phyloP scores from a whole-genome alignment of 2,113 vertebrate genomes.

The Brienomyrus brachyistius region DNA sequence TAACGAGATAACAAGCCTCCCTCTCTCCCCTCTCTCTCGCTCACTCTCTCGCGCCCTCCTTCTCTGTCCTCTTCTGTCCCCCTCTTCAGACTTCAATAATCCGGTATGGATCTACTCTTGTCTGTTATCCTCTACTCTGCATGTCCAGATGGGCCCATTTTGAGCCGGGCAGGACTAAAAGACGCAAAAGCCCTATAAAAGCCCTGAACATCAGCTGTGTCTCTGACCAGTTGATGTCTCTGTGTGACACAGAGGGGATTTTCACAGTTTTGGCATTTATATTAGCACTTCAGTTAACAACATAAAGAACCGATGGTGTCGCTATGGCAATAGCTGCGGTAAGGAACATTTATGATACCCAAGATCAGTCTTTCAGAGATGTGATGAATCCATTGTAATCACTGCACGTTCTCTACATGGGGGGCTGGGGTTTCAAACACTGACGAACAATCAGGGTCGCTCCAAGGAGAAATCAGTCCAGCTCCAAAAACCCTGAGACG shows the following conservation, averaged over 20 bases:
- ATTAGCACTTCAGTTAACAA: neutral
- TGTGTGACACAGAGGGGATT: neutral
- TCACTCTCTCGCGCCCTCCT: neutral
- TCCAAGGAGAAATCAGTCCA: neutral
- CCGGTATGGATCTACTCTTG: neutral
- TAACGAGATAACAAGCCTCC: neutral
- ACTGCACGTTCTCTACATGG: constrained; percentile 27
- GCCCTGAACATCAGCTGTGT: neutral
- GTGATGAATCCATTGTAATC: constrained; percentile 23
- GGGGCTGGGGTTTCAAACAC: neutral
- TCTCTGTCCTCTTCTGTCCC: neutral
- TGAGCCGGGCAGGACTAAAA: neutral
- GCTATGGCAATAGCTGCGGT: neutral
- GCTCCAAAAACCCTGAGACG: neutral
- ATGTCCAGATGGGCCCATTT: neutral
- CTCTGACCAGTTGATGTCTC: neutral
- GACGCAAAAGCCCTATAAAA: neutral
- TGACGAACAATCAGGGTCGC: neutral
- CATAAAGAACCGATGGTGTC: neutral
- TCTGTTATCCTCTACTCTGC: neutral
- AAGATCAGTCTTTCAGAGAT: constrained; percentile 15
- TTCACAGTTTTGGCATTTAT: neutral
- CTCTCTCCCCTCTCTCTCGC: neutral
- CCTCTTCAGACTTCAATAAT: neutral
- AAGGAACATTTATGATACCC: neutral